A percentile compares a stretch with the other conserved stretches of the same genome.
phyloP scores from a whole-genome alignment of 2,888 invertebrate genomes.

The Pandemis corylana region DNA sequence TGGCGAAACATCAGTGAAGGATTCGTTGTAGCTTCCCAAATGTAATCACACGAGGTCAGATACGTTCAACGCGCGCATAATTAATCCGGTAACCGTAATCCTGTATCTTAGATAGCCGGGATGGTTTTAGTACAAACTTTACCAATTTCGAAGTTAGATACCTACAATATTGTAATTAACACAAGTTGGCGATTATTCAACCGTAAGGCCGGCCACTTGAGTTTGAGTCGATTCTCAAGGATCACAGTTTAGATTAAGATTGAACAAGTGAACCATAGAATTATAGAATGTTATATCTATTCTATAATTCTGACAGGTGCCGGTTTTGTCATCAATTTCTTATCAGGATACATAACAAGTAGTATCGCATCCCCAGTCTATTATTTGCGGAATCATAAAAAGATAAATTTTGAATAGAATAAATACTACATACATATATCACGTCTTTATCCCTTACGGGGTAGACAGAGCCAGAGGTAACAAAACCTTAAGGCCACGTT shows the following conservation, averaged over 20 bases:
- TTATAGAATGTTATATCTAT: neutral
- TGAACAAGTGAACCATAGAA: neutral
- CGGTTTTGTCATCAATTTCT: neutral
- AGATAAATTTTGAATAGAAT: neutral
- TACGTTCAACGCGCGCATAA: neutral
- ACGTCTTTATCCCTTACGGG: too few relatives aligned
- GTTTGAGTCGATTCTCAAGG: neutral
- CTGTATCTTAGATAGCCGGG: neutral
- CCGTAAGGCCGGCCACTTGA: neutral
- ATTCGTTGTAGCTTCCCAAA: neutral
- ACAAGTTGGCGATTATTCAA: neutral
- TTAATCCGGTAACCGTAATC: neutral
- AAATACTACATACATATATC: too few relatives aligned
- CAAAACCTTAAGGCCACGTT: too few relatives aligned
- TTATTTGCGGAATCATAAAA: neutral
- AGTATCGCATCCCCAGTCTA: too few relatives aligned
- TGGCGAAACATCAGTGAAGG: too few relatives aligned
- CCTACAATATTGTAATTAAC: conserved; percentile 20
- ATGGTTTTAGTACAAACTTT: conserved; percentile 21
- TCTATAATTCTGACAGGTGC: neutral
- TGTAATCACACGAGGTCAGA: neutral
- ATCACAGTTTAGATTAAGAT: neutral
- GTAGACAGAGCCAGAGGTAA: too few relatives aligned
- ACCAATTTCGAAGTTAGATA: conserved; percentile 30
- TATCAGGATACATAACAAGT: too few relatives aligned